phyloP scores from a whole-genome alignment of 1,140 invertebrate genomes.

The Branchinecta lynchi region DNA sequence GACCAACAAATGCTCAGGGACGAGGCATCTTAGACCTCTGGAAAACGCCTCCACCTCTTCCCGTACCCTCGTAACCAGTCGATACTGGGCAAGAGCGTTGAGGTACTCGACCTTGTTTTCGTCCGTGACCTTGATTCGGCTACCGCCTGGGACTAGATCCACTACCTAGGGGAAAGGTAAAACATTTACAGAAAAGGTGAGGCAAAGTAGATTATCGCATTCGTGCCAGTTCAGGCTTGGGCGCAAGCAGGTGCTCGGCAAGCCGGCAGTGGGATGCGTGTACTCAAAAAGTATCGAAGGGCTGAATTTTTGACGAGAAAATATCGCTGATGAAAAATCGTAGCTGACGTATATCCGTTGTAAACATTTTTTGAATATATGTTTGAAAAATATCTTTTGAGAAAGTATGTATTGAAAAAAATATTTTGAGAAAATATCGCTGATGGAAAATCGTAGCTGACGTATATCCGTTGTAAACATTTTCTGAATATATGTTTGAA shows the following conservation, averaged over 20 bases:
- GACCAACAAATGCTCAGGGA: slow-evolving; percentile 72
- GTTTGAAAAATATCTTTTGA: too few relatives aligned
- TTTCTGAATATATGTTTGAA: too few relatives aligned
- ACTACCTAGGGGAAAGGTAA: slow-evolving; percentile 34
- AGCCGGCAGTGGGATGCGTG: background rate
- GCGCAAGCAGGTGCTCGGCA: too few relatives aligned
- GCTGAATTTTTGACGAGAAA: too few relatives aligned
- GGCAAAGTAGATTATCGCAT: background rate
- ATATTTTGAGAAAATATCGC: too few relatives aligned
- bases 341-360: too few relatives aligned
- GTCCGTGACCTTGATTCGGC: slow-evolving; percentile 51
- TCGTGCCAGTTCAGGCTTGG: background rate
- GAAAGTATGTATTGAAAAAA: too few relatives aligned
- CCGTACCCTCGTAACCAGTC: slow-evolving; percentile 59
- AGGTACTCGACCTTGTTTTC: slow-evolving; percentile 65
- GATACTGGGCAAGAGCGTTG: slow-evolving; percentile 74
- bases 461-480: too few relatives aligned
- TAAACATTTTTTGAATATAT: too few relatives aligned
- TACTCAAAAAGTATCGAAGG: too few relatives aligned
- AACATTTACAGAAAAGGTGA: slow-evolving; percentile 16
- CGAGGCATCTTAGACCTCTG: slow-evolving; percentile 67
- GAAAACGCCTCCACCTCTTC: slow-evolving; percentile 75
- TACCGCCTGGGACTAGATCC: slow-evolving; percentile 58
- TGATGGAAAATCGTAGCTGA: too few relatives aligned
- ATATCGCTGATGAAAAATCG: too few relatives aligned